These are phyloP conservation scores for Camponotus fellah DNA, from an alignment of 2,888 invertebrate genomes.

Conservation along the genomic window DNA sequence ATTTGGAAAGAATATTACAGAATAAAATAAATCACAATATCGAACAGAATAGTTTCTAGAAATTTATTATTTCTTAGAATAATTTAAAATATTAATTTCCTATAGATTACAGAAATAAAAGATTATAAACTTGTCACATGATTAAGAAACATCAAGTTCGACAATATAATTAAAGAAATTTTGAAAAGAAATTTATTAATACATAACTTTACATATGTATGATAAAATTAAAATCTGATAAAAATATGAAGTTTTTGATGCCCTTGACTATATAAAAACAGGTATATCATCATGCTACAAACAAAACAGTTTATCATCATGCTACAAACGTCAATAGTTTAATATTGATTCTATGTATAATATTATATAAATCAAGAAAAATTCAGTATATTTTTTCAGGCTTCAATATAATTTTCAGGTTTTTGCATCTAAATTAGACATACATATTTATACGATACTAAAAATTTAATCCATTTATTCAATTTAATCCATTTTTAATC, in stretches of 20 bases:
- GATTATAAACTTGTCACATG: not conserved
- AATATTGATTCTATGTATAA: not conserved
- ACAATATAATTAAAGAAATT: not conserved
- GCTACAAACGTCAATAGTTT: not conserved
- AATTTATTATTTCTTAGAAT: too few relatives aligned
- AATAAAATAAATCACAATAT: not conserved
- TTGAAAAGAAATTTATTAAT: conserved; percentile 11
- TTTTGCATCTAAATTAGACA: not conserved
- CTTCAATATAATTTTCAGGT: not conserved
- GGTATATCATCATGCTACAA: not conserved
- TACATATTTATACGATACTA: not conserved
- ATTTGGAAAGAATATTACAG: not conserved
- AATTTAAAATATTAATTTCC: conserved; percentile 6
- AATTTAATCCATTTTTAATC: too few relatives aligned
- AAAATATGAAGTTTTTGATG: not conserved
- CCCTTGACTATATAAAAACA: not conserved
- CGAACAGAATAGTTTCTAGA: not conserved
- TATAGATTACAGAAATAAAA: not conserved
- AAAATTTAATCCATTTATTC: not conserved
- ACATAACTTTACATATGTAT: not conserved
- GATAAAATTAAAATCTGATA: not conserved
- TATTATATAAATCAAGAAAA: not conserved
- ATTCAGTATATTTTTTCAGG: not conserved
- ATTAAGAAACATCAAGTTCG: not conserved
- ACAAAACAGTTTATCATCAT: not conserved